Conservation (phyloP, 1,140 invertebrate species). For the silkworm (Bombyx mori) region DNA sequence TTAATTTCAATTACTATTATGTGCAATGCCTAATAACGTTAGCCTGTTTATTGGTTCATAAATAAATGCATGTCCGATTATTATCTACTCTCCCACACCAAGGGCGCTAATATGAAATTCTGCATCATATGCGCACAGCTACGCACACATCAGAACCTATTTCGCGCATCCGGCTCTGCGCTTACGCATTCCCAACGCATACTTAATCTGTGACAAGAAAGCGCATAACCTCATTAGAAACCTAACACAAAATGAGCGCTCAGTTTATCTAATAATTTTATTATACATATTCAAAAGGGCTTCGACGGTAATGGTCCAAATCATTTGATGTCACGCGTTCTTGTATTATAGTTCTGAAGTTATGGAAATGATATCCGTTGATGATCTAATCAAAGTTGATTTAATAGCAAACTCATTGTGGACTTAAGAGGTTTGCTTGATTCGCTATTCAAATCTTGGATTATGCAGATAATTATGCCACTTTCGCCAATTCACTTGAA, state of each 20-base stretch:
- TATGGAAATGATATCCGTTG: neutral
- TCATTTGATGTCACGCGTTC: constrained; percentile 29
- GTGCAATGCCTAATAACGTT: constrained; percentile 7
- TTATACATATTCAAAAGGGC: constrained; percentile 71
- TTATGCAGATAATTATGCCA: too few relatives aligned
- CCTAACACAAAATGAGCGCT: constrained; percentile 63
- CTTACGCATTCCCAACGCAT: constrained; percentile 55
- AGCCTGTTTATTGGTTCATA: constrained; percentile 14
- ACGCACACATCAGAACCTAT: constrained; percentile 54
- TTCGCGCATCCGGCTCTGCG: constrained; percentile 64
- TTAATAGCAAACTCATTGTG: too few relatives aligned
- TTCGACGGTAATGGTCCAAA: constrained; percentile 61
- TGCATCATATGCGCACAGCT: constrained; percentile 45
- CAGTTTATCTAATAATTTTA: constrained; percentile 69
- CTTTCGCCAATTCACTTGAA: too few relatives aligned
- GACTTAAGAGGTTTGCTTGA: too few relatives aligned
- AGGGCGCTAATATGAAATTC: constrained; percentile 49
- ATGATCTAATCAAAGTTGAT: neutral
- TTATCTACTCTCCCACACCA: constrained; percentile 30
- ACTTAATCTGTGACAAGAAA: constrained; percentile 64
- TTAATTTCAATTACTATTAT: constrained; percentile 2
- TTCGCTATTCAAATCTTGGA: too few relatives aligned
- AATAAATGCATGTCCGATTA: constrained; percentile 23
- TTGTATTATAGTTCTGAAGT: too few relatives aligned
- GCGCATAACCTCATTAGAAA: constrained; percentile 70